These are phyloP conservation scores for Tragelaphus strepsiceros DNA, from an alignment of 2,113 vertebrate genomes.

Conservation along the genomic window DNA sequence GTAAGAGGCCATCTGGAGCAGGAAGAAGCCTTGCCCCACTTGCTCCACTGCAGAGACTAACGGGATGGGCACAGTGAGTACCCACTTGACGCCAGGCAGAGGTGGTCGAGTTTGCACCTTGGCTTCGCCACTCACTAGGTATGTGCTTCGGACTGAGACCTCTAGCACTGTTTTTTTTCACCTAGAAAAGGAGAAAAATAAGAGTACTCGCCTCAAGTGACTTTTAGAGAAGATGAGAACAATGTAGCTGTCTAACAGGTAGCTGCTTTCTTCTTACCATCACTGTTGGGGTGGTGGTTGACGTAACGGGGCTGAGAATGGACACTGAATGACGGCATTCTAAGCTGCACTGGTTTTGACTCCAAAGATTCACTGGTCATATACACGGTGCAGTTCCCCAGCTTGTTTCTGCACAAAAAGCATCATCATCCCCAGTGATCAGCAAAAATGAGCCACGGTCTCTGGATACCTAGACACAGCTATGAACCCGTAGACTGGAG, in stretches of 20 bases:
- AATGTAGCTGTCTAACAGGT: neutral
- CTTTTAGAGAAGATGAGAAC: neutral
- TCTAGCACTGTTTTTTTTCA: neutral
- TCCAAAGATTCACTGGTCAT: neutral
- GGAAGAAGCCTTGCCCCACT: fast-evolving
- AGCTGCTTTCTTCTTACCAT: neutral
- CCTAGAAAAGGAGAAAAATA: neutral
- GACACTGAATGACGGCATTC: neutral
- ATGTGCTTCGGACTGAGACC: neutral
- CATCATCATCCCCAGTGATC: neutral
- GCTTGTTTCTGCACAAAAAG: neutral
- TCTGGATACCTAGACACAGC: neutral
- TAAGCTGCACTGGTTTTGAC: neutral
- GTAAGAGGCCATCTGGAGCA: neutral
- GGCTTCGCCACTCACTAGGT: neutral
- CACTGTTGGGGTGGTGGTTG: no score
- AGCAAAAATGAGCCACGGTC: neutral
- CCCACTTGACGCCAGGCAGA: neutral
- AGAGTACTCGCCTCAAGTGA: neutral
- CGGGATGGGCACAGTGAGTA: fast-evolving
- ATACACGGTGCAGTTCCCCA: neutral
- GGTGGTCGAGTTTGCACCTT: neutral
- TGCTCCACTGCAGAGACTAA: neutral
- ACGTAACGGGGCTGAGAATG: neutral
- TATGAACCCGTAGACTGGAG: neutral